Evolutionary conservation across 1,140 invertebrate species (phyloP), one percentile per base, ranked within the genome.

Genomic region (Ephestia elutella): DNA sequence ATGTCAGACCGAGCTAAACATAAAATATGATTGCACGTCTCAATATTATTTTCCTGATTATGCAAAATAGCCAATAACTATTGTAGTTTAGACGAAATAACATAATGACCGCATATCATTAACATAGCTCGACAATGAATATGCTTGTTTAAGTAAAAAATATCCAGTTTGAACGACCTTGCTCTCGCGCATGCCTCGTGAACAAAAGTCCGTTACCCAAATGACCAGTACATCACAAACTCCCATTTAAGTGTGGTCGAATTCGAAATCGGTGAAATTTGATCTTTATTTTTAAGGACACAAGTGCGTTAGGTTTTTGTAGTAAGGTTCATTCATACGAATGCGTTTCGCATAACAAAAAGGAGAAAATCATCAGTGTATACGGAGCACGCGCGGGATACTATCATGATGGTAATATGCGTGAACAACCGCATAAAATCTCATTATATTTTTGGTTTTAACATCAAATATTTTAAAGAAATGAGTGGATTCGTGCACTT

Each of bases 121-220:
- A 44, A 5, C 38, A 44, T 44, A 44, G 30, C 30, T 10, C 38
- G 38, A 15, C 38, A 13, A 44, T 15, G 38, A 44, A 44, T 15
- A 44, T 4, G 15, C 13, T 44, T 44, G 38, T 15, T 44, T 9
- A 15, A 15, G 4, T 17, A 35, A 32, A 62, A 62, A 62, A 57
- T 20, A 55, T 56, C 53, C 54, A 35, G 53, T 55, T 25, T 11
- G 19, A 50, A 54, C 60, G 60, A 62, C 60, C 60, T 62, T 62
- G 60, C 53, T 51, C 60, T 56, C 54, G 48, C 60, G 48, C 59
- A 60, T 60, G 51, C 50, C 48, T 56, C 54, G 49, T 55, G 48
- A 28, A 57, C 59, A 62, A 63, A 66, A 66, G 56, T 66, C 60
- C 60, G 65, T 63, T 66, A 62, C 57, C 65, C 57, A 62, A 66